Percentiles rank a stretch among this genome's conserved stretches.
Evolutionary conservation across 2,113 vertebrate genomes (phyloP).

Genomic region (Myrmecophaga tridactyla): DNA sequence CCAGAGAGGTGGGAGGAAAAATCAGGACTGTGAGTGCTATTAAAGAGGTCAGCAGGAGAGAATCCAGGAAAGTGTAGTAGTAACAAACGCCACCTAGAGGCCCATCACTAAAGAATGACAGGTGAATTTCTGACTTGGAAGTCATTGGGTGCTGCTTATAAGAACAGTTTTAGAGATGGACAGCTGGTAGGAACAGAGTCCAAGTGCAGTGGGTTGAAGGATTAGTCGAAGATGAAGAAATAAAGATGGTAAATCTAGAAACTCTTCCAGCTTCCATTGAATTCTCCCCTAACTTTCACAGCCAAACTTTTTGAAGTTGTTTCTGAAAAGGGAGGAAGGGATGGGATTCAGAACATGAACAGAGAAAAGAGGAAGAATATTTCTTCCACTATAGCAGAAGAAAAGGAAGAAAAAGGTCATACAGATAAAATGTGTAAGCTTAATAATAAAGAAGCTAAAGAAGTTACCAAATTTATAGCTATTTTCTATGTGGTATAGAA

Average conservation of each 20-base stretch:
- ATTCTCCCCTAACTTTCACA: not conserved
- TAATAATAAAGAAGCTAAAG: slow-evolving; percentile 2
- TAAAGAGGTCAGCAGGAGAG: not conserved
- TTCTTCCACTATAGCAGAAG: not conserved
- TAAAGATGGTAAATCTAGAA: not conserved
- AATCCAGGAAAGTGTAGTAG: not conserved
- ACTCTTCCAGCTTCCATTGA: not conserved
- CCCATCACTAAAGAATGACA: not conserved
- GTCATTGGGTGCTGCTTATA: not conserved
- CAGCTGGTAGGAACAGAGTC: not conserved
- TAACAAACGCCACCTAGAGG: not conserved
- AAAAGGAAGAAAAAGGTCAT: not conserved
- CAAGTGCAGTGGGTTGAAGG: not conserved
- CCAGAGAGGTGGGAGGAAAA: not conserved
- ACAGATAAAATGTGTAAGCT: not conserved
- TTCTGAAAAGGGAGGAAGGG: not conserved
- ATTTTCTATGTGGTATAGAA: not conserved
- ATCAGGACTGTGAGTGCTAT: not conserved
- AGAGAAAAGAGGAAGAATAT: not conserved
- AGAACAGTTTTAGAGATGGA: not conserved
- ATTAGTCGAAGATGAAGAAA: not conserved
- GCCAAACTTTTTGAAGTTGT: not conserved
- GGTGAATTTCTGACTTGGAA: not conserved
- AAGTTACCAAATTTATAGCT: slow-evolving; percentile 2
- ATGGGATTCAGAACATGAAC: not conserved